phyloP scores from a whole-genome alignment of 2,888 invertebrate species.

The Chydorus sphaericus region DNA sequence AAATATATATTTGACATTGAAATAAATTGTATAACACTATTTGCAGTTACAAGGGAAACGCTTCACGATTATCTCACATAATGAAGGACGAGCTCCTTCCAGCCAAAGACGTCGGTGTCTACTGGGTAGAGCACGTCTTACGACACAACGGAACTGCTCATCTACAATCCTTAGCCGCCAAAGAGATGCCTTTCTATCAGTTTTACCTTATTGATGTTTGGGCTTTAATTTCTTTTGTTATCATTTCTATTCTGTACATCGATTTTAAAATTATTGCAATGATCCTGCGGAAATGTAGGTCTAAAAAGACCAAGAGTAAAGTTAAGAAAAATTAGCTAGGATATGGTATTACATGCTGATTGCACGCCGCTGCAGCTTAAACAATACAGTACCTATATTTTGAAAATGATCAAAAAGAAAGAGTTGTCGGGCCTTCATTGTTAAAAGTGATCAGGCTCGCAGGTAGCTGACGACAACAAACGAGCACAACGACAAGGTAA shows the following conservation, averaged over 20 bases:
- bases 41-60: slow-evolving; percentile 1
- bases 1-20: neutral
- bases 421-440: no score
- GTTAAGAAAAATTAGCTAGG: neutral
- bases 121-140: slow-evolving; percentile 6
- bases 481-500: no score
- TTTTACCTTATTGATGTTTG: neutral
- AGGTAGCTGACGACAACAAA: no score
- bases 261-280: neutral
- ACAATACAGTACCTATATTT: no score
- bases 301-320: neutral
- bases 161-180: neutral
- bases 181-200: neutral
- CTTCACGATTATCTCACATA: neutral
- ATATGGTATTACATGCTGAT: no score
- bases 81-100: neutral
- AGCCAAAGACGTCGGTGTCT: neutral
- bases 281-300: neutral
- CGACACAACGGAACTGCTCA: slow-evolving; percentile 1
- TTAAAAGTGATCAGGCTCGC: no score
- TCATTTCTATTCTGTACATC: neutral
- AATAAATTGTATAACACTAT: neutral
- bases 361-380: no score
- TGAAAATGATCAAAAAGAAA: no score
- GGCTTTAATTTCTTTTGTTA: neutral